phyloP scores from a whole-genome alignment of 2,113 vertebrate species.

The Nycticorax nycticorax region DNA sequence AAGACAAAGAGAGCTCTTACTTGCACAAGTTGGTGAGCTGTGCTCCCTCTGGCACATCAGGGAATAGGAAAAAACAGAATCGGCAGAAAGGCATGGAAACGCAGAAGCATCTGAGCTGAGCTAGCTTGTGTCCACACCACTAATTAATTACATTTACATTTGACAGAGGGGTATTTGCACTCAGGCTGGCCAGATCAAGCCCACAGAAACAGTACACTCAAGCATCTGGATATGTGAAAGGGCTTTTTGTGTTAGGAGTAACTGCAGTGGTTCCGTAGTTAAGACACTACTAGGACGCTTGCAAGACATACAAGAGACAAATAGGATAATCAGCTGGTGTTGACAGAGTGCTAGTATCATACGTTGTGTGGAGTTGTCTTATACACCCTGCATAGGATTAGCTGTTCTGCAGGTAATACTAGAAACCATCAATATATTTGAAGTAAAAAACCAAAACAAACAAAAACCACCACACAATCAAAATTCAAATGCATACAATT shows the following conservation, averaged over 20 bases:
- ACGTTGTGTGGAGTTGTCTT: background rate
- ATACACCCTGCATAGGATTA: background rate
- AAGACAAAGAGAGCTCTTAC: conserved; percentile 26
- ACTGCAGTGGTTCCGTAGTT: background rate
- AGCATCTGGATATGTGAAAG: background rate
- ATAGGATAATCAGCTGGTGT: background rate
- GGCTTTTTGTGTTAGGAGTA: background rate
- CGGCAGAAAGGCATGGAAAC: background rate
- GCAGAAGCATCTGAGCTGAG: background rate
- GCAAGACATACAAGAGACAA: background rate
- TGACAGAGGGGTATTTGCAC: background rate
- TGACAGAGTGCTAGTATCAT: background rate
- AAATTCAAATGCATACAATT: background rate
- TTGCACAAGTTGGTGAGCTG: background rate
- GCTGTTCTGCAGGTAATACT: background rate
- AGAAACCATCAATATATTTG: background rate
- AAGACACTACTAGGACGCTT: background rate
- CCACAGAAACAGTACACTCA: background rate
- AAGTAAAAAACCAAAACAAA: background rate
- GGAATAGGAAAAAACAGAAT: background rate
- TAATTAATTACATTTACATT: background rate
- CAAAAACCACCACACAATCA: background rate
- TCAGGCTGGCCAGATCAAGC: background rate
- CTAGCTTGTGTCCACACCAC: background rate
- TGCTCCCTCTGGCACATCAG: background rate